Conservation (phyloP, 2,113 vertebrate species). For the Martes martes region DNA sequence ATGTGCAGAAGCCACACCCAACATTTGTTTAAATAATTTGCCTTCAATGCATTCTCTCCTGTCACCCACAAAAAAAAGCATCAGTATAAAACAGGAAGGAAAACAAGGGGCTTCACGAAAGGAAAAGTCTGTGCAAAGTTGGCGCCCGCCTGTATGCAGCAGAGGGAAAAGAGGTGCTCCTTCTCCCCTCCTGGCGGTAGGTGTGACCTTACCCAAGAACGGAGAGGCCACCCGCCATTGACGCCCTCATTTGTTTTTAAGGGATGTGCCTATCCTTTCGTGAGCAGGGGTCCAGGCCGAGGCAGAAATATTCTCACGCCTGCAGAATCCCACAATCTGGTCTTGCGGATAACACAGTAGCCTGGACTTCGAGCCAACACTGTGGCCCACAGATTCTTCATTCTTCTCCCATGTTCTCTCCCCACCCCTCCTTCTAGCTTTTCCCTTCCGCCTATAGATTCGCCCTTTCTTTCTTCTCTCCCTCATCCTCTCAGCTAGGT, state of each 20-base stretch:
- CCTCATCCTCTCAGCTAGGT: neutral
- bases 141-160: neutral
- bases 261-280: neutral
- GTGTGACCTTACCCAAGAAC: neutral
- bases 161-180: neutral
- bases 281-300: neutral
- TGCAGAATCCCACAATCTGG: neutral
- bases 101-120: neutral
- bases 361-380: neutral
- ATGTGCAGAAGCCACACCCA: neutral
- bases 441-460: neutral
- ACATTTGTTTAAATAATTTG: neutral
- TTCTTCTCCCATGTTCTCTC: too few species aligned
- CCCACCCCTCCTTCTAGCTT: too few species aligned
- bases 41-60: neutral
- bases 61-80: neutral
- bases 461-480: neutral
- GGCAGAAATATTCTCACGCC: neutral
- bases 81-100: neutral
- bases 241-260: neutral
- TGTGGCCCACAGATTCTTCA: neutral
- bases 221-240: neutral
- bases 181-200: neutral
- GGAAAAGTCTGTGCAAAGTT: neutral
- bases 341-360: neutral